phyloP scores from a whole-genome alignment of 2,888 invertebrate species.

The Scaptomyza reducta region DNA sequence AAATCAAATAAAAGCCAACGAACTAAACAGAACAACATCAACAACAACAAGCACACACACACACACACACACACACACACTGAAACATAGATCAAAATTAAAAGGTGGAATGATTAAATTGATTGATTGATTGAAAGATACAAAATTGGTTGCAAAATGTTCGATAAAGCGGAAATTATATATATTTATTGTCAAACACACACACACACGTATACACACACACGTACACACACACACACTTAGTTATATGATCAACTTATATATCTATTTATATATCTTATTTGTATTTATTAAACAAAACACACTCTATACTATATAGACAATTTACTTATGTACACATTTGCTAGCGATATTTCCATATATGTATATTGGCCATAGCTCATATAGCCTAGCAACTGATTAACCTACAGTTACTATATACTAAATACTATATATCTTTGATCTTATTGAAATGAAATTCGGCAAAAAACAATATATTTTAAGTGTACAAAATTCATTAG shows the following conservation, averaged over 20 bases:
- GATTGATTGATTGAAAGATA: not conserved
- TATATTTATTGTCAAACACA: not conserved
- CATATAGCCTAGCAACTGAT: constrained; percentile 14
- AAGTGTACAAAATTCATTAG: constrained; percentile 6
- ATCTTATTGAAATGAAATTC: constrained; percentile 7
- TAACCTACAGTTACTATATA: too few species aligned
- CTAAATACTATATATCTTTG: not conserved
- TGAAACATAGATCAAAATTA: not conserved
- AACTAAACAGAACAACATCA: too few species aligned
- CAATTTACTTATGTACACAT: constrained; percentile 10
- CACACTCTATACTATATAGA: constrained; percentile 8
- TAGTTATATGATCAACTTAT: constrained; percentile 22
- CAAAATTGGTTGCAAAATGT: too few species aligned
- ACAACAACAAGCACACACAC: not conserved
- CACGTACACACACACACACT: constrained; percentile 1
- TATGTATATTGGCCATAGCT: constrained; percentile 10
- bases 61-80: not conserved
- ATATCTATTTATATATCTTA: constrained; percentile 24
- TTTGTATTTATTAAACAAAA: constrained; percentile 14
- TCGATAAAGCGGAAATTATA: not conserved
- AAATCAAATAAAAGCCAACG: not conserved
- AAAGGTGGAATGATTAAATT: too few species aligned
- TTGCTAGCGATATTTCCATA: constrained; percentile 19
- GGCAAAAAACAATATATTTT: constrained; percentile 1
- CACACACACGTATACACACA: not conserved